Evolutionary conservation across 2,888 invertebrate genomes (phyloP).

Genomic region (Cataglyphis altisquamis): DNA sequence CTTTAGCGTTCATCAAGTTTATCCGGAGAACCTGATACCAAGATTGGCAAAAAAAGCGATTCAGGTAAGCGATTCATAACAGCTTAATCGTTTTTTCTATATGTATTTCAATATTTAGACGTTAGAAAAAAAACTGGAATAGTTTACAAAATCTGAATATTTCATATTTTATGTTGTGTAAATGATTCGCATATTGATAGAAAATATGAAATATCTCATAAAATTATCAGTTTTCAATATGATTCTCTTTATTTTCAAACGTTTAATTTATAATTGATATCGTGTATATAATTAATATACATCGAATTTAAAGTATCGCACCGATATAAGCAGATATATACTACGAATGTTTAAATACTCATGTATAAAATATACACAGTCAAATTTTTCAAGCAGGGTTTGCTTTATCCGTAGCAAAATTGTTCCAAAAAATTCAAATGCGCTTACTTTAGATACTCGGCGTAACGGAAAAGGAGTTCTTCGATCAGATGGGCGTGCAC

Average conservation of each 20-base stretch:
- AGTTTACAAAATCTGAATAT: background rate
- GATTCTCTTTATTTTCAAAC: background rate
- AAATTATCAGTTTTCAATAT: background rate
- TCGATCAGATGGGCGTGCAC: slow-evolving; percentile 97
- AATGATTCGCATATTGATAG: background rate
- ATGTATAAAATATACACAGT: background rate
- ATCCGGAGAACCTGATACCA: slow-evolving; percentile 95
- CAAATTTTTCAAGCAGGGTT: background rate
- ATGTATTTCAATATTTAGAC: background rate
- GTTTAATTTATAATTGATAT: background rate
- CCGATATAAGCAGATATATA: too few species aligned
- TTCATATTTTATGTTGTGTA: background rate
- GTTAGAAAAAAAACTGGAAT: background rate
- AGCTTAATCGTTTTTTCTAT: background rate
- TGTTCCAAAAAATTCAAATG: background rate
- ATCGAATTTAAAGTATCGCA: background rate
- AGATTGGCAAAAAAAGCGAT: slow-evolving; percentile 95
- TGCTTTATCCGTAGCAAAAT: background rate
- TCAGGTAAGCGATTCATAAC: slow-evolving; percentile 88
- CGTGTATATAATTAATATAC: background rate
- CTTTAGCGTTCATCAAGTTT: slow-evolving; percentile 96
- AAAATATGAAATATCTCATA: background rate
- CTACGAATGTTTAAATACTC: background rate
- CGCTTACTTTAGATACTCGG: slow-evolving; percentile 90
- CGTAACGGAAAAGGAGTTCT: slow-evolving; percentile 95